Percentiles rank a stretch among this genome's conserved stretches.
Evolutionary conservation across 2,797 vertebrate species (phyloP).

Genomic region (Remorina albescens): DNA sequence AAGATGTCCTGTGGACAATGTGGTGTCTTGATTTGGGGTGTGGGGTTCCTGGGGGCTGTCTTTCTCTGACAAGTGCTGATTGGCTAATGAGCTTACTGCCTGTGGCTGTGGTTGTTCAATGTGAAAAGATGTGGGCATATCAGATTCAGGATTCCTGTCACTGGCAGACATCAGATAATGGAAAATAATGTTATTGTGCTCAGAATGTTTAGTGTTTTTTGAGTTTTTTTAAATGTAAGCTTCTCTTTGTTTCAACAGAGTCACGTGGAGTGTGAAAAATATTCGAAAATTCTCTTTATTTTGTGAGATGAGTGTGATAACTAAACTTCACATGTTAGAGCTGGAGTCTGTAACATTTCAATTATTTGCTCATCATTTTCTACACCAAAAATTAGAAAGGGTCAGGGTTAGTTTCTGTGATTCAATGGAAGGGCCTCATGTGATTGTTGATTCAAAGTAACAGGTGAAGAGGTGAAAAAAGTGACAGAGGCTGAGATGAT

Average conservation of each 20-base stretch:
- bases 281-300: not conserved
- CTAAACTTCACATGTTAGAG: not conserved
- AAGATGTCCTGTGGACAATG: not conserved
- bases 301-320: not conserved
- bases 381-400: not conserved
- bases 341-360: not conserved
- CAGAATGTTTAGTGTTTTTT: not conserved
- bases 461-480: slow-evolving; percentile 17
- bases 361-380: not conserved
- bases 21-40: not conserved
- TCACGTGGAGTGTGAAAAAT: not conserved
- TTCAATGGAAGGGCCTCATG: not conserved
- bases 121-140: slow-evolving; percentile 27
- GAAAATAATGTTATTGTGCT: slow-evolving; percentile 6
- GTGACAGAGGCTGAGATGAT: not conserved
- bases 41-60: slow-evolving; percentile 12
- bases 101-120: slow-evolving; percentile 19
- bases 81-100: not conserved
- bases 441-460: slow-evolving; percentile 2
- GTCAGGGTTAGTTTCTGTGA: slow-evolving; percentile 18
- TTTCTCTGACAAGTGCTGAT: slow-evolving; percentile 8
- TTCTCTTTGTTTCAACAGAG: not conserved
- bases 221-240: not conserved
- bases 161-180: slow-evolving; percentile 40
- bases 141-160: slow-evolving; percentile 19